Percentiles rank a stretch among this genome's conserved stretches.
Conservation (phyloP, 1,140 invertebrate species). For the Habropoda laboriosa region DNA sequence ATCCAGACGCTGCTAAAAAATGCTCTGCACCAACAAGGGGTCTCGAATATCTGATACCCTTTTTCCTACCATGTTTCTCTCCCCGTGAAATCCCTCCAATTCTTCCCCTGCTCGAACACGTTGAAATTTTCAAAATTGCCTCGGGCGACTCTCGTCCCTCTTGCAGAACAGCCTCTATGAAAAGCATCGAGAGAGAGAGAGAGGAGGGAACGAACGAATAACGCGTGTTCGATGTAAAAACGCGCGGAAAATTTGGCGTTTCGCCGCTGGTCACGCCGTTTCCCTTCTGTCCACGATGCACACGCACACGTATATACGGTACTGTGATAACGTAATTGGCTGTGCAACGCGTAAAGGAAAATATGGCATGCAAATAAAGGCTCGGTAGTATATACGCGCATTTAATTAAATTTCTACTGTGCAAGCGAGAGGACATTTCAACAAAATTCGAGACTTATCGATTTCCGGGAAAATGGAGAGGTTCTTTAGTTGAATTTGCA, state of each 20-base stretch:
- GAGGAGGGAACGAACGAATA: neutral
- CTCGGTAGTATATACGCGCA: neutral
- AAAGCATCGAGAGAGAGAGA: neutral
- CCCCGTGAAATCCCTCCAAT: neutral
- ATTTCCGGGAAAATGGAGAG: neutral
- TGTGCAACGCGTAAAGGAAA: neutral
- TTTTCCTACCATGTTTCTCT: neutral
- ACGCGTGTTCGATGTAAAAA: neutral
- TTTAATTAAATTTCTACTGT: constrained; percentile 45
- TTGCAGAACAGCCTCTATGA: neutral
- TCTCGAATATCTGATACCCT: constrained; percentile 18
- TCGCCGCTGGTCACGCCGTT: neutral
- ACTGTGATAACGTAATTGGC: constrained; percentile 8
- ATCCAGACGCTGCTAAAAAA: constrained; percentile 35
- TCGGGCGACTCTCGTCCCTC: neutral
- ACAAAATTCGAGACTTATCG: neutral
- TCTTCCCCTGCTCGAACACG: constrained; percentile 9
- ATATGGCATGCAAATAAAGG: constrained; percentile 23
- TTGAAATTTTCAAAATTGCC: constrained; percentile 41
- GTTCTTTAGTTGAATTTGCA: neutral
- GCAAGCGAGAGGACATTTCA: neutral
- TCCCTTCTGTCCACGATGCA: neutral
- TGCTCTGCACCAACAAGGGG: neutral
- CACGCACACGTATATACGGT: neutral
- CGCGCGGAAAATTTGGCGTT: neutral